Evolutionary conservation across 2,113 vertebrate genomes (phyloP), one percentile per base, ranked within the genome.

Genomic region (Neofelis nebulosa): DNA sequence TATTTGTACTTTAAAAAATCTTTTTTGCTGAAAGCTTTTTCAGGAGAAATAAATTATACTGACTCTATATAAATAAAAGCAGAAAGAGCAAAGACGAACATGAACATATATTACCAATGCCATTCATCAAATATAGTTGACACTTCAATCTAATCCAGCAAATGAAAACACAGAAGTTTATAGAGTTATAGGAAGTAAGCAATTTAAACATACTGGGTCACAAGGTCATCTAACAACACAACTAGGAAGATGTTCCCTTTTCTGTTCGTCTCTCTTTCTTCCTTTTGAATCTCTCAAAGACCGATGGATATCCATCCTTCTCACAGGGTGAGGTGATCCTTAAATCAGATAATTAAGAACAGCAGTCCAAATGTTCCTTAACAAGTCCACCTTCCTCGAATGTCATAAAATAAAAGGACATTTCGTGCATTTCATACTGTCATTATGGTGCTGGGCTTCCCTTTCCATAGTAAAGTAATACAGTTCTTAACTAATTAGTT

Each of bases 131-230:
- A 98, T 98, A 88, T 97, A 98, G 98, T 98, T 99, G 99, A 99
- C 99, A 99, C 99, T 99, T 99, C 98, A 99, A 99, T 99, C 99
- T 99, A 99, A 99, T 98, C 98, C 98, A 18, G 98, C 98, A 99
- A 99, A 99, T 99, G 99, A 99, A 99, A 99, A 99, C 99, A 99
- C 98, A 98, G 98, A 99, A 99, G 98, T 99, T 98, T 99, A 99
- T 99, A 98, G 99, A 99, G 98, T 99, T 98, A 99, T 99, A 99
- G 99, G 99, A 99, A 99, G 98, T 99, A 99, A 99, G 99, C 99
- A 99, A 99, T 99, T 99, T 99, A 99, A 99, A 98, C 93, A 68
- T 97, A 98, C 97, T 97, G 97, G 98, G 98, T 97, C 98, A 98
- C 98, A 99, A 99, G 99, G 99, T 99, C 99, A 98, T 98, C 98